Conservation (phyloP, 2,888 invertebrate genomes). For the Sturmia bella region DNA sequence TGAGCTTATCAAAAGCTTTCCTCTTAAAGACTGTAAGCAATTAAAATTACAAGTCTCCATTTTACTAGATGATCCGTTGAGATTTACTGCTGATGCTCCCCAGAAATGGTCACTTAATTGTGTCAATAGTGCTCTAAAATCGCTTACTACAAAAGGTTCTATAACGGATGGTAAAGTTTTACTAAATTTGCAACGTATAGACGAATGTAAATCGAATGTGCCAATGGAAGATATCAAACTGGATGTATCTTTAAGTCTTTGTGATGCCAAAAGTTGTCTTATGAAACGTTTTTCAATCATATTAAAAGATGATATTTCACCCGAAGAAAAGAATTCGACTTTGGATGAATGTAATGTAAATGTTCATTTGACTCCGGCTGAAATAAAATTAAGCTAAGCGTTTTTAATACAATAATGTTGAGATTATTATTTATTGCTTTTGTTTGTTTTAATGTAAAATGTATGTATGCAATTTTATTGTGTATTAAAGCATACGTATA, state of each 20-base stretch:
- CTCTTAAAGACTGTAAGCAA: constrained; percentile 69
- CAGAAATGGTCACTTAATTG: constrained; percentile 83
- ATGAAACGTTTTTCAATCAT: constrained; percentile 74
- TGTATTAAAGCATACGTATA: constrained; percentile 10
- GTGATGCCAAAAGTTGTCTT: constrained; percentile 75
- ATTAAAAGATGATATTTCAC: constrained; percentile 62
- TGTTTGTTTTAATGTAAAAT: neutral
- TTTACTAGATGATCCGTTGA: constrained; percentile 81
- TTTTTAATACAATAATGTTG: neutral
- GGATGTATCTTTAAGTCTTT: constrained; percentile 75
- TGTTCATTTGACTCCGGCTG: constrained; percentile 67
- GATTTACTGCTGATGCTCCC: constrained; percentile 83
- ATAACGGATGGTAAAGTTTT: constrained; percentile 72
- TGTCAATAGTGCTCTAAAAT: constrained; percentile 69
- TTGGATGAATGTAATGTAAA: constrained; percentile 64
- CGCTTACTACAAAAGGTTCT: constrained; percentile 69
- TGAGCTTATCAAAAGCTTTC: constrained; percentile 72
- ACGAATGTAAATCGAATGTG: constrained; percentile 40
- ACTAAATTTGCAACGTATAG: constrained; percentile 64
- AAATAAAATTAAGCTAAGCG: constrained; percentile 46
- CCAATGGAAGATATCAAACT: constrained; percentile 70
- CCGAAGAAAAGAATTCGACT: neutral
- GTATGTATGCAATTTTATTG: neutral
- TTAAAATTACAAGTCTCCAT: constrained; percentile 78
- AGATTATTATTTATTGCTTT: constrained; percentile 12